Conservation (phyloP, 2,888 invertebrate genomes). For the Oxyscelio sp. region DNA sequence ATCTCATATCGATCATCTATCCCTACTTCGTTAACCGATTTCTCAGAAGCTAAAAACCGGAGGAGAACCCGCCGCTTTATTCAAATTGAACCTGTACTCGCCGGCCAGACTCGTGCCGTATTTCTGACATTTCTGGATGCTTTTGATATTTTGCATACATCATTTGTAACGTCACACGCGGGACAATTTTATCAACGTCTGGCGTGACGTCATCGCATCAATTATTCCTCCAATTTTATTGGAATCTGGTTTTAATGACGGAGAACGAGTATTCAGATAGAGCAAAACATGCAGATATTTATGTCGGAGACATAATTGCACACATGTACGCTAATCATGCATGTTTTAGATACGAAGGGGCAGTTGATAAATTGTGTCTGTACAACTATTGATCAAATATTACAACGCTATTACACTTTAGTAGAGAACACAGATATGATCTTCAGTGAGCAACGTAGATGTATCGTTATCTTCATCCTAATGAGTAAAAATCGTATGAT, state of each 20-base stretch:
- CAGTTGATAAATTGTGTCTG: neutral
- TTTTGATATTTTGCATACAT: constrained; percentile 33
- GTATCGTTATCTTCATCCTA: too few relatives aligned
- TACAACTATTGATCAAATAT: neutral
- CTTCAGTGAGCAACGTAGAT: too few relatives aligned
- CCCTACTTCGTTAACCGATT: constrained; percentile 71
- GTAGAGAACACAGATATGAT: too few relatives aligned
- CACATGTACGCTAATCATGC: constrained; percentile 14
- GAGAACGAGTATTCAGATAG: constrained; percentile 10
- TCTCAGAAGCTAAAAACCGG: constrained; percentile 71
- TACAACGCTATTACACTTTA: neutral
- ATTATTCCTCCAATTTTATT: constrained; percentile 42
- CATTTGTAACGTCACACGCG: constrained; percentile 48
- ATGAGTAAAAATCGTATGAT: too few relatives aligned
- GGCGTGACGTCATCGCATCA: constrained; percentile 32
- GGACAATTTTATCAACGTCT: constrained; percentile 43
- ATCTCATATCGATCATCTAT: constrained; percentile 70
- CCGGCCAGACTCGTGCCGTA: constrained; percentile 34
- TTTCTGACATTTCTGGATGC: constrained; percentile 28
- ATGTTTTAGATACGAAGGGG: neutral
- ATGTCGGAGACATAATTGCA: constrained; percentile 10
- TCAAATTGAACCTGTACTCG: constrained; percentile 64
- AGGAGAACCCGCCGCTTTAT: constrained; percentile 54
- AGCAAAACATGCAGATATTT: constrained; percentile 10
- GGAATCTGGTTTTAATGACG: constrained; percentile 45